Evolutionary conservation across 2,888 invertebrate species (phyloP).

Genomic region (Siphlonurus alternatus): DNA sequence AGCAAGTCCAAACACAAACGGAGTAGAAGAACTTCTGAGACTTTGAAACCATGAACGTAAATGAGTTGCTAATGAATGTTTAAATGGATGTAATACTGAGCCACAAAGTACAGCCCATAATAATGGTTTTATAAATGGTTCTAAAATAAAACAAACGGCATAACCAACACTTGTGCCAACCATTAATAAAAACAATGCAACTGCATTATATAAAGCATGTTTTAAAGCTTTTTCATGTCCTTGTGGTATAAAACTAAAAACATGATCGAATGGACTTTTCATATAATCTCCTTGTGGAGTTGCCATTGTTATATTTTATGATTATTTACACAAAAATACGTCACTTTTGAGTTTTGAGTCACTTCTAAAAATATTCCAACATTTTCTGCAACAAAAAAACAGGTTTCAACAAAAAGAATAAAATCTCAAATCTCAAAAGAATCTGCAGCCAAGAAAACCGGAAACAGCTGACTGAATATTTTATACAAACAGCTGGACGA

Average conservation of each 20-base stretch:
- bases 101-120: conserved; percentile 94
- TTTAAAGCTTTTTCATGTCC: conserved; percentile 79
- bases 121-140: conserved; percentile 84
- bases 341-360: too few species aligned
- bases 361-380: too few species aligned
- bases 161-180: conserved; percentile 50
- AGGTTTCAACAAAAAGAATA: too few species aligned
- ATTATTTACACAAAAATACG: too few species aligned
- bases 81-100: conserved; percentile 93
- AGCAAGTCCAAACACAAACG: conserved; percentile 27
- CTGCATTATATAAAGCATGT: conserved; percentile 78
- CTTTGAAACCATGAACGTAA: conserved; percentile 24
- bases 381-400: too few species aligned
- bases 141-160: conserved; percentile 68
- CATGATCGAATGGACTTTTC: conserved; percentile 17
- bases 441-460: too few species aligned
- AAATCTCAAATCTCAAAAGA: too few species aligned
- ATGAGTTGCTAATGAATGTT: conserved; percentile 35
- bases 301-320: too few species aligned
- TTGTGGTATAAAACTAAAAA: conserved; percentile 35
- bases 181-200: conserved; percentile 58
- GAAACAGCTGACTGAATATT: too few species aligned
- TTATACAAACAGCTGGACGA: too few species aligned
- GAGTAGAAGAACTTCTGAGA: conserved; percentile 42
- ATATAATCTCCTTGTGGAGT: background rate